Percentiles rank a stretch among this genome's conserved stretches.
These are phyloP conservation scores for Embidobia sp. DNA, from an alignment of 2,888 invertebrate species.

Conservation along the genomic window DNA sequence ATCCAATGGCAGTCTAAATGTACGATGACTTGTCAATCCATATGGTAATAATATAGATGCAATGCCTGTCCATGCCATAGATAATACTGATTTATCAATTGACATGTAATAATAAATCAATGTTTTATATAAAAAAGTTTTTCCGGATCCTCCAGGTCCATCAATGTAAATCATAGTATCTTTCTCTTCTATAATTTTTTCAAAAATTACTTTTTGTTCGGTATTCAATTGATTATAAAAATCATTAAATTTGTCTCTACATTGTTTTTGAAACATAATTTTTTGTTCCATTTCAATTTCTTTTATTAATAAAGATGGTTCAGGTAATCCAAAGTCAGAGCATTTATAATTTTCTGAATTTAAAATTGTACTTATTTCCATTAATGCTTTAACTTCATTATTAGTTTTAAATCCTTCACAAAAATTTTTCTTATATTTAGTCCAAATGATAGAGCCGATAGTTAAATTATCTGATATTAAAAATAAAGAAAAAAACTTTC, in stretches of 20 bases:
- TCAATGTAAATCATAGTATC: no score
- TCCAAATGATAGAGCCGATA: background rate
- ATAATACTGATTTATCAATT: background rate
- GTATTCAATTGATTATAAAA: background rate
- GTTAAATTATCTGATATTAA: conserved; percentile 1
- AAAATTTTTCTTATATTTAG: conserved; percentile 15
- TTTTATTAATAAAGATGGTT: background rate
- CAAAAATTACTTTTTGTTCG: background rate
- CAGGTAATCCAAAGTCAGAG: conserved; percentile 27
- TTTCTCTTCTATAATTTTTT: background rate
- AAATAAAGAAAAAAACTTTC: conserved; percentile 1
- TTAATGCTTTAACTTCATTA: conserved; percentile 6
- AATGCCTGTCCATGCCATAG: background rate
- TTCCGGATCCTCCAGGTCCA: no score
- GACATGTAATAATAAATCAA: background rate
- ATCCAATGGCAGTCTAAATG: no score
- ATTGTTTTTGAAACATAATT: background rate
- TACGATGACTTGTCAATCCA: no score
- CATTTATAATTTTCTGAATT: conserved; percentile 20
- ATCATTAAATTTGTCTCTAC: background rate
- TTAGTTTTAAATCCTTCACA: conserved; percentile 10
- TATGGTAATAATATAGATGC: background rate
- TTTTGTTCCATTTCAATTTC: background rate
- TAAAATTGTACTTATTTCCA: conserved; percentile 12
- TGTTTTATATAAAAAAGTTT: conserved; percentile 4